Conservation (phyloP, 2,888 invertebrate genomes). For the Taphrorychus bicolor region DNA sequence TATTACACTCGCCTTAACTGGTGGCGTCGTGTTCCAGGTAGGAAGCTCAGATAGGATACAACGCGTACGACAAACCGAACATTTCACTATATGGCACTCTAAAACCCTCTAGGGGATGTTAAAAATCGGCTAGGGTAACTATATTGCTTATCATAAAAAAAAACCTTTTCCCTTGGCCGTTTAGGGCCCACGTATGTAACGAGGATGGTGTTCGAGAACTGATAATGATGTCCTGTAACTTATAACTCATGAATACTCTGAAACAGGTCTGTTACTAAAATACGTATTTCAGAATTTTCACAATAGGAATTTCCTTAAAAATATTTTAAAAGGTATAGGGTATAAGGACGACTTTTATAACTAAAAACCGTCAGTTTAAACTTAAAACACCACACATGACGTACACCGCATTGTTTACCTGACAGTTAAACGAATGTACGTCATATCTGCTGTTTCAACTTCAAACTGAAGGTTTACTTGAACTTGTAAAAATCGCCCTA, state of each 20-base stretch:
- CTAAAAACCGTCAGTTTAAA: background rate
- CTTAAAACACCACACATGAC: background rate
- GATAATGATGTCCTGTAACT: no score
- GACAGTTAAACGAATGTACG: background rate
- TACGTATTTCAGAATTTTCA: background rate
- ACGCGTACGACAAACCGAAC: background rate
- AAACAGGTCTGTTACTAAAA: background rate
- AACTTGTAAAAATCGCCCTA: background rate
- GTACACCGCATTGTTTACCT: background rate
- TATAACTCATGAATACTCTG: background rate
- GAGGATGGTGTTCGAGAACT: background rate
- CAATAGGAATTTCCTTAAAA: background rate
- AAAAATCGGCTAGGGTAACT: constrained; percentile 1
- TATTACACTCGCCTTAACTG: background rate
- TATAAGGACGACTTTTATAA: background rate
- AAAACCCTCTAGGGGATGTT: background rate
- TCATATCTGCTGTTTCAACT: background rate
- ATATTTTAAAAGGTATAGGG: background rate
- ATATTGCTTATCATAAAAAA: constrained; percentile 27
- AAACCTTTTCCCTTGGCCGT: constrained; percentile 8
- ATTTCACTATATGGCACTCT: background rate
- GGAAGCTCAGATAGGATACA: background rate
- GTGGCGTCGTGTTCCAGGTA: background rate
- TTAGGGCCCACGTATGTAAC: background rate
- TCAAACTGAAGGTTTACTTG: background rate